Evolutionary conservation across 2,113 vertebrate genomes (phyloP).

Genomic region (Leiothrix lutea): DNA sequence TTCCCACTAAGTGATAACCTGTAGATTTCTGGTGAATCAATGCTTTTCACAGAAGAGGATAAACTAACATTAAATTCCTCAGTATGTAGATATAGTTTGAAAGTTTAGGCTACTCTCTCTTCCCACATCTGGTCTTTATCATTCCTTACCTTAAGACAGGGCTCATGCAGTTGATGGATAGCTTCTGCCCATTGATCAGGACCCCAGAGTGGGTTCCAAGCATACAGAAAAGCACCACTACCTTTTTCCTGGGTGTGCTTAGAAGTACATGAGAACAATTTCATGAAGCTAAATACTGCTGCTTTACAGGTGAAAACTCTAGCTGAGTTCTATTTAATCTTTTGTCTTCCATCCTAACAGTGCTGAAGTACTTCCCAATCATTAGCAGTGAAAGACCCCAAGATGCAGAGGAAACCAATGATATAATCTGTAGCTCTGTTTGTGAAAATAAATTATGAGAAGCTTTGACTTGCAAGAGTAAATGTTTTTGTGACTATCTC

Average conservation of each 20-base stretch:
- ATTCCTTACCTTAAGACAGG: background rate
- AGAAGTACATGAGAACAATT: background rate
- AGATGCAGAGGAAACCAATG: background rate
- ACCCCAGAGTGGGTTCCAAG: background rate
- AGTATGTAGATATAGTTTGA: background rate
- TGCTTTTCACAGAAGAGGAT: background rate
- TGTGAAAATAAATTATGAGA: background rate
- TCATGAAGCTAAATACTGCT: background rate
- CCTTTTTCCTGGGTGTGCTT: background rate
- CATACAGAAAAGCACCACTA: background rate
- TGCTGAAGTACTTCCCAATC: background rate
- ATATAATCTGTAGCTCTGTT: background rate
- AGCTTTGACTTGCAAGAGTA: background rate
- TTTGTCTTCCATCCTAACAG: background rate
- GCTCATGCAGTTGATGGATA: background rate
- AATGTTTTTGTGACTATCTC: background rate
- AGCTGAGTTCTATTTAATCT: background rate
- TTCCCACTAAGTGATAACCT: background rate
- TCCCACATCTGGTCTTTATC: background rate
- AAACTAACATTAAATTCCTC: background rate
- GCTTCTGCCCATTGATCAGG: background rate
- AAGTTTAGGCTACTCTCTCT: background rate
- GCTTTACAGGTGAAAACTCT: background rate
- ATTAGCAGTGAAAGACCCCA: background rate
- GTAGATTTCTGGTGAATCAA: background rate